These are phyloP conservation scores for Babyrousa celebensis DNA, from an alignment of 2,797 vertebrate genomes.

Conservation along the genomic window DNA sequence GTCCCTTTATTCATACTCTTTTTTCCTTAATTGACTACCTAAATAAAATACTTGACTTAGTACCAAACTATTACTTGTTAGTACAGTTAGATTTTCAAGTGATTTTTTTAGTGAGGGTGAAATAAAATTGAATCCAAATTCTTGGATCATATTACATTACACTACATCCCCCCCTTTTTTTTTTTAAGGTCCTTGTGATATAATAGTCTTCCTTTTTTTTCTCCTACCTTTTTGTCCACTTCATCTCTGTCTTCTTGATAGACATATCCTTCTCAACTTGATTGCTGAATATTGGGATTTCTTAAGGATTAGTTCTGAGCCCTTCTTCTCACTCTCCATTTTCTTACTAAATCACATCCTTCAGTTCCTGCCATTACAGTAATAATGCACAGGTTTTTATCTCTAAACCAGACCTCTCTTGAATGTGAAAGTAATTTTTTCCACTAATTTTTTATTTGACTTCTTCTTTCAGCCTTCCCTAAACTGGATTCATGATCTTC, in stretches of 20 bases:
- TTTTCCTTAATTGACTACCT: conserved; percentile 52
- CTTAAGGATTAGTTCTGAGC: not conserved
- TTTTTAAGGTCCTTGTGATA: not conserved
- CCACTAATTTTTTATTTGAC: not conserved
- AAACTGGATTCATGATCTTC: not conserved
- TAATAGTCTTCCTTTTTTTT: not conserved
- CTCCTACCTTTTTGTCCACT: not conserved
- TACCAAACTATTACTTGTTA: conserved; percentile 51
- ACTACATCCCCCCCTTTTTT: not conserved
- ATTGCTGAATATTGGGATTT: not conserved
- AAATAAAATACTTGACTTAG: conserved; percentile 46
- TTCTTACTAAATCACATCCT: conserved; percentile 5
- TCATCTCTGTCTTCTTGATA: conserved; percentile 20
- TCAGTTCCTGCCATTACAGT: not conserved
- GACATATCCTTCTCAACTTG: not conserved
- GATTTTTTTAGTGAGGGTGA: conserved; percentile 53
- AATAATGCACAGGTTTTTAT: not conserved
- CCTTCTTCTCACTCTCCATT: not conserved
- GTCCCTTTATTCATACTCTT: not conserved
- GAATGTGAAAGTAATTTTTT: not conserved
- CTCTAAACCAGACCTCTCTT: not conserved
- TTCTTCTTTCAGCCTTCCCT: not conserved
- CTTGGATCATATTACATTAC: not conserved
- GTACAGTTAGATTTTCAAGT: conserved; percentile 30
- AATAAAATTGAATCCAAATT: conserved; percentile 31